phyloP scores from a whole-genome alignment of 2,888 invertebrate genomes.

The Dinocampus coccinellae region DNA sequence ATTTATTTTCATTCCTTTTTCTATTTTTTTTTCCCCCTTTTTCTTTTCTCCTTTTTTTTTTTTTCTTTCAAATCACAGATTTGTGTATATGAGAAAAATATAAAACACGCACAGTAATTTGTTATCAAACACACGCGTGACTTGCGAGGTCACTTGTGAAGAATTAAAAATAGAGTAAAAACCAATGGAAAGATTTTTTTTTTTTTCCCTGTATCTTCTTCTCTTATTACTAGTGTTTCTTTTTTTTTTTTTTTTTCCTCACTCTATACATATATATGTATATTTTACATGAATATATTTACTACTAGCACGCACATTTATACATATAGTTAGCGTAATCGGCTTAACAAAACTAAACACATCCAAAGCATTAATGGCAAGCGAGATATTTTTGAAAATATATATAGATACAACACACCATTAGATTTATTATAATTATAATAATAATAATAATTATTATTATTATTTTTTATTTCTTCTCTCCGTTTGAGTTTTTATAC shows the following conservation, averaged over 20 bases:
- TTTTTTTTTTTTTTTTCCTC: not conserved
- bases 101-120: not conserved
- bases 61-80: not conserved
- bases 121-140: not conserved
- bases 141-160: not conserved
- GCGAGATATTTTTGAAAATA: not conserved
- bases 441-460: not conserved
- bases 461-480: not conserved
- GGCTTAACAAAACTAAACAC: not conserved
- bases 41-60: not conserved
- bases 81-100: not conserved
- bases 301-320: no score
- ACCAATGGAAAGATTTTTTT: not conserved
- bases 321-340: not conserved
- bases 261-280: not conserved
- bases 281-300: not conserved
- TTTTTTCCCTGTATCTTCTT: no score
- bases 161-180: not conserved
- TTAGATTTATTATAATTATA: not conserved
- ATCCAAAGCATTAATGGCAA: not conserved
- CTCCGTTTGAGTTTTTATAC: not conserved
- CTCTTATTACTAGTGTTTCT: not conserved
- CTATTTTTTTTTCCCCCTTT: no score
- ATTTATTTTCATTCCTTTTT: no score
- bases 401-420: no score